Evolutionary conservation across 1,140 invertebrate species (phyloP), one percentile per base, ranked within the genome.

Genomic region (Sesamia nonagrioides): DNA sequence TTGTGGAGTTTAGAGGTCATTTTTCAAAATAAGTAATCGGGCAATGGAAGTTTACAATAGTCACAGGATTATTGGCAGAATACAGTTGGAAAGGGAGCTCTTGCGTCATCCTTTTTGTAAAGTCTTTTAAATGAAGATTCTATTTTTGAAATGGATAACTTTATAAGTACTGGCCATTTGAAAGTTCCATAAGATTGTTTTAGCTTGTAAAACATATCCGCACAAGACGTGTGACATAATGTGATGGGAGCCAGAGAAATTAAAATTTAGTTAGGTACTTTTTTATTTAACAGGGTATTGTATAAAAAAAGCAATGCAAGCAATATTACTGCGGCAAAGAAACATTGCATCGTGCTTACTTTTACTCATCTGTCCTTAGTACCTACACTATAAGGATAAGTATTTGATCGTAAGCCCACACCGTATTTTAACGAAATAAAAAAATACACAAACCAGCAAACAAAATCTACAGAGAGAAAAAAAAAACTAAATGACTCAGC

Each of bases 11-110:
- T 88, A 77, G 79, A 85, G 88, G 88, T 92, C 90, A 93, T 93
- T 93, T 93, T 94, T 93, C 91, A 92, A 91, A 88, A 89, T 87
- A 86, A 87, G 77, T 82, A 76, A 82, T 80, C 50, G 37, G 63
- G 77, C 56, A 63, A 72, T 68, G 82, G 66, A 71, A 72, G 37
- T 71, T 52, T 27, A 42, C 17, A 77, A 54, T 52, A 54, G 35
- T 40, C 74, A 54, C 21, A 54, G 33, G 42, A 52, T 66, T 66
- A 66, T 66, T 66, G 61, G 17, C 61, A 13, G 37, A 71, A 33
- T 71, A n/a, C 1, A 50, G 11, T 50, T 52, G 13, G 66, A 50
- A 33, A 71, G 33, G 66, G 66, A 27, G 27, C 13, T 27, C 42
- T 45, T 45, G 42, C 2, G 4, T 13, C 15, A 15, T 15, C 15